Evolutionary conservation across 2,888 invertebrate genomes (phyloP).

Genomic region (Strigamia transsilvanica): DNA sequence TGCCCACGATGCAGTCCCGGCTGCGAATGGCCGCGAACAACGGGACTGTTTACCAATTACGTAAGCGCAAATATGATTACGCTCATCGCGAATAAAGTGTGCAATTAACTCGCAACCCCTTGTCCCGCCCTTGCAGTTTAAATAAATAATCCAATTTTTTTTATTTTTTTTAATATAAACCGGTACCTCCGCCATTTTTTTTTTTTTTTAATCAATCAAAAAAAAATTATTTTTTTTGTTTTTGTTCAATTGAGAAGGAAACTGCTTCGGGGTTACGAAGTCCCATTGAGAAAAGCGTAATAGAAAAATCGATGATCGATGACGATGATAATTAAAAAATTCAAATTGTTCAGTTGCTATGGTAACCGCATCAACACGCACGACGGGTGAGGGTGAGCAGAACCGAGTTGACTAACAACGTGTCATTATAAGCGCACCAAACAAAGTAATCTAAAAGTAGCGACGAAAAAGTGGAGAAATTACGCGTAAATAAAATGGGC

Average conservation of each 20-base stretch:
- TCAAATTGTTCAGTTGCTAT: slow-evolving; percentile 3
- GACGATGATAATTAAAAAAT: neutral
- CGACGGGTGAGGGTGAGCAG: slow-evolving; percentile 21
- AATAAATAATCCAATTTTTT: neutral
- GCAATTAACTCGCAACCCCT: neutral
- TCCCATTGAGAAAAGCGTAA: neutral
- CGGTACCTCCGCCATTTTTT: neutral
- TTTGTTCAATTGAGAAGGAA: too few species aligned
- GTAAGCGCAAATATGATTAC: slow-evolving; percentile 6
- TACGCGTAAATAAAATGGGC: neutral
- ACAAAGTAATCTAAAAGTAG: neutral
- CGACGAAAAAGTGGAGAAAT: neutral
- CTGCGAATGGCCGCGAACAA: slow-evolving; percentile 6
- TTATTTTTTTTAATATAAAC: neutral
- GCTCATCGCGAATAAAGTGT: too few species aligned
- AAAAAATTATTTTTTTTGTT: too few species aligned
- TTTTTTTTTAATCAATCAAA: too few species aligned
- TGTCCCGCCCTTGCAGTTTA: too few species aligned
- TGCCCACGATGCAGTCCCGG: neutral
- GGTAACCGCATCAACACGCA: slow-evolving; percentile 4
- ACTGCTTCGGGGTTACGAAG: neutral
- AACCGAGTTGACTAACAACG: neutral
- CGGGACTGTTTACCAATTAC: slow-evolving; percentile 39
- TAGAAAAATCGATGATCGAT: neutral
- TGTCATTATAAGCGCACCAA: slow-evolving; percentile 5